Conservation (phyloP, 2,113 vertebrate genomes). For the Notothenia coriiceps region DNA sequence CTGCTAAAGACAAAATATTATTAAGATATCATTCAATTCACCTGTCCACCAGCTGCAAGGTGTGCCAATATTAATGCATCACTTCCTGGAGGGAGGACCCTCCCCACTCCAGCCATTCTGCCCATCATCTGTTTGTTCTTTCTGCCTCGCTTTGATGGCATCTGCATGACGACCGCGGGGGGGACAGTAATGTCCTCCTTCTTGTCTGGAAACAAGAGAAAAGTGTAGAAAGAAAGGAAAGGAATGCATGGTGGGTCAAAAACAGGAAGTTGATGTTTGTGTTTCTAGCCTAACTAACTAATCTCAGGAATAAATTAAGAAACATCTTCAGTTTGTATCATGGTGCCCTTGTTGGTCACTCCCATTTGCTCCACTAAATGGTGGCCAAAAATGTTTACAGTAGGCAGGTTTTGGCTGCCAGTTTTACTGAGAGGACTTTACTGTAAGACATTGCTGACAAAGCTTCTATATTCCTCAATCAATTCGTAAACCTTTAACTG, state of each 20-base stretch:
- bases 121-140: conserved; percentile 84
- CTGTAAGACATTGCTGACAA: not conserved
- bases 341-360: not conserved
- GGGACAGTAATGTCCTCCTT: conserved; percentile 88
- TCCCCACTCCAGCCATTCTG: conserved; percentile 64
- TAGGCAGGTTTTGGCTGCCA: not conserved
- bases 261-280: not conserved
- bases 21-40: conserved; percentile 7
- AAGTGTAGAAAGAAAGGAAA: conserved; percentile 31
- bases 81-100: conserved; percentile 81
- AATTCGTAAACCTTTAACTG: not conserved
- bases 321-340: not conserved
- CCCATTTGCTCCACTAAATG: too few relatives aligned
- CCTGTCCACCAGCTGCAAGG: conserved; percentile 85
- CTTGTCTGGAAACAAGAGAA: conserved; percentile 86
- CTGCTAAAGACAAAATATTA: not conserved
- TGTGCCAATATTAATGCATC: conserved; percentile 86
- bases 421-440: not conserved
- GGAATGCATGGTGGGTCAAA: conserved; percentile 19
- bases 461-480: not conserved
- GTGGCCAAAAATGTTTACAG: not conserved
- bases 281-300: not conserved
- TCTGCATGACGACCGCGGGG: conserved; percentile 80
- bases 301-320: too few relatives aligned
- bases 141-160: conserved; percentile 82